A percentile compares a stretch with the other conserved stretches of the same genome.
phyloP scores from a whole-genome alignment of 2,113 vertebrate species.

The Amphiprion ocellaris region DNA sequence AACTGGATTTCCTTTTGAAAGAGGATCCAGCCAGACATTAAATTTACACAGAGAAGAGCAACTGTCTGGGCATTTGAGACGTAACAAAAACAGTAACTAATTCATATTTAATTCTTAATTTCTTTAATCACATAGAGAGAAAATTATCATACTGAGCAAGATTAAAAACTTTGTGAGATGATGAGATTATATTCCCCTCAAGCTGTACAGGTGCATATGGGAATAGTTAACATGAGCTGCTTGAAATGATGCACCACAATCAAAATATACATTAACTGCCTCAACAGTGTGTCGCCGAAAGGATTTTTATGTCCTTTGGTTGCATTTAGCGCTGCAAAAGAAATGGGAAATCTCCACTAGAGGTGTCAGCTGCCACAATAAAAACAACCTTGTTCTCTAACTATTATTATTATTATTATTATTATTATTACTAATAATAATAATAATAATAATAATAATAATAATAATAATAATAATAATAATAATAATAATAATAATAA shows the following conservation, averaged over 20 bases:
- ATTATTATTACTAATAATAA: too few relatives aligned
- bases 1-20: conserved; percentile 17
- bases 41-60: not conserved
- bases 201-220: not conserved
- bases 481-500: too few relatives aligned
- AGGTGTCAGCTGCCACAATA: not conserved
- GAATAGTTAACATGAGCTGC: not conserved
- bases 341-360: not conserved
- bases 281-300: not conserved
- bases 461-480: too few relatives aligned
- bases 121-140: not conserved
- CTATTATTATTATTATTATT: not conserved
- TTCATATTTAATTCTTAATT: not conserved
- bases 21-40: not conserved
- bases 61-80: not conserved
- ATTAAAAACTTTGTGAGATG: not conserved
- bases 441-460: too few relatives aligned
- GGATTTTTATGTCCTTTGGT: not conserved
- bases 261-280: not conserved
- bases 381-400: not conserved
- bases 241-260: not conserved
- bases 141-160: not conserved
- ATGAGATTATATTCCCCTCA: not conserved
- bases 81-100: not conserved
- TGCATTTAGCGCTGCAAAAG: not conserved